These are phyloP conservation scores for Ochotona princeps DNA, from an alignment of 2,113 vertebrate genomes.

Conservation along the genomic window DNA sequence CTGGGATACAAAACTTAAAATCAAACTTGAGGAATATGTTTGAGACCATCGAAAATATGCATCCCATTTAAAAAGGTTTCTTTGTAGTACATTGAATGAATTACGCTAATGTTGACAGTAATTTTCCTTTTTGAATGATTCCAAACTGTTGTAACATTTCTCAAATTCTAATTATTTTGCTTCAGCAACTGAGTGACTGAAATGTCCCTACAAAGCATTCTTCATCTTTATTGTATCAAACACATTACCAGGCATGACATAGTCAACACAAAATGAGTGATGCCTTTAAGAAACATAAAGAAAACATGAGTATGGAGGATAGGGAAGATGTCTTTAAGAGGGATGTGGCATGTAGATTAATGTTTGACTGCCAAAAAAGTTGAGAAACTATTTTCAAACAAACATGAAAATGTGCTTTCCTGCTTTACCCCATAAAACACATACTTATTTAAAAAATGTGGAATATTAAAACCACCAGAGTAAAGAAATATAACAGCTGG, in stretches of 20 bases:
- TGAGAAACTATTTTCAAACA: constrained; percentile 45
- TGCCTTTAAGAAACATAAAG: constrained; percentile 27
- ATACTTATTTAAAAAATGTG: constrained; percentile 16
- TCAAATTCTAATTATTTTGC: constrained; percentile 35
- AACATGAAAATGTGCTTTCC: neutral
- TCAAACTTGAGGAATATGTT: constrained; percentile 65
- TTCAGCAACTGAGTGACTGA: neutral
- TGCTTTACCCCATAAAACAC: constrained; percentile 23
- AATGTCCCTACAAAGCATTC: neutral
- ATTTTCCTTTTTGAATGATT: neutral
- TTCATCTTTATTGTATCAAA: neutral
- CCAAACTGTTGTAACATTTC: constrained; percentile 18
- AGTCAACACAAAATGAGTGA: neutral
- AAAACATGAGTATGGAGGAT: constrained; percentile 14
- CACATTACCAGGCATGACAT: neutral
- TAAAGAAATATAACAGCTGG: constrained; percentile 9
- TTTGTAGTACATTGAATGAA: neutral
- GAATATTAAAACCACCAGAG: neutral
- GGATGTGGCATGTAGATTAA: neutral
- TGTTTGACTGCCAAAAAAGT: neutral
- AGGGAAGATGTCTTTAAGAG: neutral
- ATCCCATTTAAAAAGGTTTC: neutral
- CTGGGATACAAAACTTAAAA: constrained; percentile 82
- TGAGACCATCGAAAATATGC: neutral
- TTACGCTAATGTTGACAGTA: constrained; percentile 2